A percentile compares a stretch with the other conserved stretches of the same genome.
Conservation (phyloP, 1,140 invertebrate genomes). For the Aphelinus certus region DNA sequence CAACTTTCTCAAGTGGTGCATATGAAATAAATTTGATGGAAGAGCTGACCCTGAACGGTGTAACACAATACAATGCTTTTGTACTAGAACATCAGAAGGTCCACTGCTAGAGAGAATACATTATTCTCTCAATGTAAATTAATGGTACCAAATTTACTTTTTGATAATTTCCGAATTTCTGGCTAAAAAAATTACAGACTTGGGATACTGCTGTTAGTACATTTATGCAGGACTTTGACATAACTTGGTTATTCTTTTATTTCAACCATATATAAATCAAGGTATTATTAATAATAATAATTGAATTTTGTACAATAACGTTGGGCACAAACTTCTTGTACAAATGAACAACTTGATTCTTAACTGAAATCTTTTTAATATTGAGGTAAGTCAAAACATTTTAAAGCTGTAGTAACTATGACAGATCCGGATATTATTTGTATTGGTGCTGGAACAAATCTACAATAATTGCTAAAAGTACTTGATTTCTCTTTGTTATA, state of each 20-base stretch:
- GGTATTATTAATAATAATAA: too few species aligned
- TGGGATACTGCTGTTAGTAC: conserved; percentile 99
- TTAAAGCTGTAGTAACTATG: too few species aligned
- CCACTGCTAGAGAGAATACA: conserved; percentile 97
- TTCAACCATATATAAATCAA: too few species aligned
- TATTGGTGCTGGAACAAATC: too few species aligned
- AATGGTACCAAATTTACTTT: neutral
- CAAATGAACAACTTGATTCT: too few species aligned
- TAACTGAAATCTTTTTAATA: too few species aligned
- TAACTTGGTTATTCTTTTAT: conserved; percentile 77
- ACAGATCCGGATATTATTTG: too few species aligned
- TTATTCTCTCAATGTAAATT: conserved; percentile 93
- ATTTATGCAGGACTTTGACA: conserved; percentile 98
- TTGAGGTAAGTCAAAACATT: too few species aligned
- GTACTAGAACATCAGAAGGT: conserved; percentile 99
- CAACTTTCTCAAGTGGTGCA: conserved; percentile 97
- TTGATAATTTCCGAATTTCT: conserved; percentile 84
- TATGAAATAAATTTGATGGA: conserved; percentile 99
- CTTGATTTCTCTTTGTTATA: too few species aligned
- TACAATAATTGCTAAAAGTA: too few species aligned
- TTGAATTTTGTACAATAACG: too few species aligned
- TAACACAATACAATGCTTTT: conserved; percentile 99
- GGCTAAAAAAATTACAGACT: conserved; percentile 99
- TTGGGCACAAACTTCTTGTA: too few species aligned
- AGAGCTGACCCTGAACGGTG: conserved; percentile 98